These are phyloP conservation scores for Aphidius ervi DNA, from an alignment of 1,140 invertebrate genomes.

Conservation along the genomic window DNA sequence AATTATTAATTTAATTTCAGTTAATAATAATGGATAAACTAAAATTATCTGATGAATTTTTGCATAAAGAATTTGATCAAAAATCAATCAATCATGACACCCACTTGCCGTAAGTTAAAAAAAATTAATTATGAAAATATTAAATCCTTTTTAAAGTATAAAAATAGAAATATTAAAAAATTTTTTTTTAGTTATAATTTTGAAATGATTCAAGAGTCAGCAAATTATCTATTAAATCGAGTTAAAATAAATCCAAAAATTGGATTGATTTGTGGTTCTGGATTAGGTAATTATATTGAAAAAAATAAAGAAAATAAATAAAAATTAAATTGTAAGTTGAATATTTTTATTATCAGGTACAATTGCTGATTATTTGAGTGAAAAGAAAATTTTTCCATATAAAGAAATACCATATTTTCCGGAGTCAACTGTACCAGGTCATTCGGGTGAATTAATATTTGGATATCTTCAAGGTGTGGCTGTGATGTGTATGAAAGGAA, in stretches of 20 bases:
- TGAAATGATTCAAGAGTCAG: constrained; percentile 76
- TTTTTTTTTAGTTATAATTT: constrained; percentile 70
- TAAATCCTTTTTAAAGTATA: no score
- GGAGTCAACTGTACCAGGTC: constrained; percentile 83
- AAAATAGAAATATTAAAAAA: no score
- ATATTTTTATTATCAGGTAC: constrained; percentile 58
- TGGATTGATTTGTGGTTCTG: constrained; percentile 95
- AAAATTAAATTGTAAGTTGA: no score
- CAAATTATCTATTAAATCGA: constrained; percentile 68
- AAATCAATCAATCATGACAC: no score
- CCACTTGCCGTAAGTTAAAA: no score
- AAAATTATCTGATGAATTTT: no score
- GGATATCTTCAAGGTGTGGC: constrained; percentile 72
- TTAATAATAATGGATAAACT: no score
- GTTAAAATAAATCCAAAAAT: constrained; percentile 75
- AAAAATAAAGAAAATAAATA: background rate
- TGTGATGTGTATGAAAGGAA: constrained; percentile 92
- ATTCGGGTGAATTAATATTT: constrained; percentile 87
- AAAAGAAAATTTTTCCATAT: constrained; percentile 75
- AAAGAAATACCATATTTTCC: constrained; percentile 89
- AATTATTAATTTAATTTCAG: no score
- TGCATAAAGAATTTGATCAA: no score
- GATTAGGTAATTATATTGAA: constrained; percentile 63
- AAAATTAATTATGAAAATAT: no score
- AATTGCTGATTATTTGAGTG: constrained; percentile 72